Conservation (phyloP, 2,797 vertebrate species). For the Microctenopoma steveboyesi region DNA sequence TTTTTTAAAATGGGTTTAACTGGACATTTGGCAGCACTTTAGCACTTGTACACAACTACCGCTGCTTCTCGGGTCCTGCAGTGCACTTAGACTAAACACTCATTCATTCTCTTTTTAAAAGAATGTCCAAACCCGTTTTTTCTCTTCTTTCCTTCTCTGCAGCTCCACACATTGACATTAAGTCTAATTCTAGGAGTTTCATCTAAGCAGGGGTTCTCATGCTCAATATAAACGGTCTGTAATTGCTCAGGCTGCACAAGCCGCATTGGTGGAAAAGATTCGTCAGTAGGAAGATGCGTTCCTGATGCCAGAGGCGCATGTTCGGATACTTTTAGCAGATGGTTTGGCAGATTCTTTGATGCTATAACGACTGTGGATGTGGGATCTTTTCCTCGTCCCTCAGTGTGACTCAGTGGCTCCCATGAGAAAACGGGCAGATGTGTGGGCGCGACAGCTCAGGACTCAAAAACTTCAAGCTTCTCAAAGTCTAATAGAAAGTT, state of each 20-base stretch:
- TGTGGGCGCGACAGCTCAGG: conserved; percentile 18
- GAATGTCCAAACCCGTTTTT: not conserved
- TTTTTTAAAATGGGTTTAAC: conserved; percentile 36
- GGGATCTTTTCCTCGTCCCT: conserved; percentile 38
- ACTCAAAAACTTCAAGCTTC: not conserved
- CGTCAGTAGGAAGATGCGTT: conserved; percentile 26
- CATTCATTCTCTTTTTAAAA: conserved; percentile 20
- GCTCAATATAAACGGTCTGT: conserved; percentile 24
- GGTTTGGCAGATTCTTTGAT: conserved; percentile 51
- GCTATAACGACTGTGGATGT: conserved; percentile 40
- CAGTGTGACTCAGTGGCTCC: conserved; percentile 77
- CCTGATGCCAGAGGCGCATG: conserved; percentile 7
- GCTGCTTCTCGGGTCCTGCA: conserved; percentile 19
- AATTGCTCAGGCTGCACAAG: not conserved
- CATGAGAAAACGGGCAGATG: conserved; percentile 34
- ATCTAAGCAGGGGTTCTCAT: not conserved
- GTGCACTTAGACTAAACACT: conserved; percentile 61
- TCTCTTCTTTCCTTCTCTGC: not conserved
- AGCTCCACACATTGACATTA: not conserved
- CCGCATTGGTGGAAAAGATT: conserved; percentile 6
- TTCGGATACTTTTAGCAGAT: conserved; percentile 35
- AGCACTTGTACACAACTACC: conserved; percentile 25
- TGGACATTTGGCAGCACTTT: conserved; percentile 47
- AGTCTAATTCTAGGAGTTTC: not conserved
- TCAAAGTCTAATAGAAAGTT: not conserved